Evolutionary conservation across 2,888 invertebrate genomes (phyloP), one percentile per base, ranked within the genome.

Genomic region (Lysandra coridon): DNA sequence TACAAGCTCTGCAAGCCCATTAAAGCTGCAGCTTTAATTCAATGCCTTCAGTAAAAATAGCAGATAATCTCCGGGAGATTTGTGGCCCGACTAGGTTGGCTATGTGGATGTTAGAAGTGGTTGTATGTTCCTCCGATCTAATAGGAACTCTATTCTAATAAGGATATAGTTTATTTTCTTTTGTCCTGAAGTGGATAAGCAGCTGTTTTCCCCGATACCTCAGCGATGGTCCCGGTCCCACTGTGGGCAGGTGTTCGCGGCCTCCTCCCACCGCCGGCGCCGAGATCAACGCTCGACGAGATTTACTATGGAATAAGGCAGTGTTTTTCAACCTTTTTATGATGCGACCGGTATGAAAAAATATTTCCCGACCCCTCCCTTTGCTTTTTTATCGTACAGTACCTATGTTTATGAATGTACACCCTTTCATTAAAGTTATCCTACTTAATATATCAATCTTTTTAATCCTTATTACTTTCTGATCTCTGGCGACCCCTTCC

Each of bases 201-300:
- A 83, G 62, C 85, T 80, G 87, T 88, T 82, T 79, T 80, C 80
- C 80, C 80, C 81, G 84, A 81, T 78, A 80, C 82, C 81, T 82
- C 80, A 83, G 88, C 89, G 90, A 91, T 91, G 90, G 91, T 93
- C 86, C 87, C 85, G 90, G 92, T 92, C 93, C 91, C 91, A 94
- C 69, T 69, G 94, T 94, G 92, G 94, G 94, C 94, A 94, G 94
- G 94, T 94, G 94, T 93, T 91, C 89, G 85, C 84, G 84, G 91
- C 93, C 93, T 92, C 93, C 94, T 93, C 94, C 94, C 91, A 92
- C 91, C 89, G 87, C 90, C 89, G 91, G 90, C 91, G 90, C 91
- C 89, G 89, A 90, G 94, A 94, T 92, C 94, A 93, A 90, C 89
- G 94, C 90, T 93, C 94, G 88, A 86, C 84, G 91, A 92, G 93